Conservation (phyloP, 2,113 vertebrate species). For the Asarcornis scutulata region DNA sequence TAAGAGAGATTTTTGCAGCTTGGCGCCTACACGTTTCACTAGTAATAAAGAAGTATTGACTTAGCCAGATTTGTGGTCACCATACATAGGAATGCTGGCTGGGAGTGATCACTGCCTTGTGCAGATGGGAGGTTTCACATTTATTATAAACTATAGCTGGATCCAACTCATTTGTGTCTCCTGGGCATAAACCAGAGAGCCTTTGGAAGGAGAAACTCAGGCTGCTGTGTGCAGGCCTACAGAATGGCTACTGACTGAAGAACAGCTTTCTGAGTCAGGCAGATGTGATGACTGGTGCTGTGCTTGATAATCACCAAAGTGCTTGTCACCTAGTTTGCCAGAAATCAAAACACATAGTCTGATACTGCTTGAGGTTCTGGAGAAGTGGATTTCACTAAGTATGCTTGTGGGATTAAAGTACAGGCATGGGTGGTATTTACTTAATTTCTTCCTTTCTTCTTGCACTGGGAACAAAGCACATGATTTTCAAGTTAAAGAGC, state of each 20-base stretch:
- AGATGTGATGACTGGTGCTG: neutral
- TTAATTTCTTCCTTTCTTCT: neutral
- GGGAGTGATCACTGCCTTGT: neutral
- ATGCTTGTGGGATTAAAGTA: neutral
- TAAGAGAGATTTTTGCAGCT: neutral
- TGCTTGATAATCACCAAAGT: neutral
- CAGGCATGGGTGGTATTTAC: neutral
- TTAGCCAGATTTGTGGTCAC: neutral
- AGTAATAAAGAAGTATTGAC: neutral
- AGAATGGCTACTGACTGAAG: neutral
- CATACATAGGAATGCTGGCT: neutral
- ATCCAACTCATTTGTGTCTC: neutral
- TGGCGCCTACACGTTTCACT: neutral
- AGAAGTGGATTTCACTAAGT: neutral
- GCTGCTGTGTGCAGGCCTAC: neutral
- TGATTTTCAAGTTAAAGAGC: neutral
- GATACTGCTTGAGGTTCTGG: neutral
- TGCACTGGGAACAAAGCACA: neutral
- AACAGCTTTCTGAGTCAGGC: neutral
- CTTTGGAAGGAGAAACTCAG: neutral
- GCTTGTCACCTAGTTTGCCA: neutral
- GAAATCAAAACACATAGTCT: neutral
- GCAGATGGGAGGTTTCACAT: neutral
- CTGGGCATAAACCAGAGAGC: neutral
- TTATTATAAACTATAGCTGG: neutral